Conservation (phyloP, 35 echinoderm and acorn worm genomes). For the Heliocidaris erythrogramma region DNA sequence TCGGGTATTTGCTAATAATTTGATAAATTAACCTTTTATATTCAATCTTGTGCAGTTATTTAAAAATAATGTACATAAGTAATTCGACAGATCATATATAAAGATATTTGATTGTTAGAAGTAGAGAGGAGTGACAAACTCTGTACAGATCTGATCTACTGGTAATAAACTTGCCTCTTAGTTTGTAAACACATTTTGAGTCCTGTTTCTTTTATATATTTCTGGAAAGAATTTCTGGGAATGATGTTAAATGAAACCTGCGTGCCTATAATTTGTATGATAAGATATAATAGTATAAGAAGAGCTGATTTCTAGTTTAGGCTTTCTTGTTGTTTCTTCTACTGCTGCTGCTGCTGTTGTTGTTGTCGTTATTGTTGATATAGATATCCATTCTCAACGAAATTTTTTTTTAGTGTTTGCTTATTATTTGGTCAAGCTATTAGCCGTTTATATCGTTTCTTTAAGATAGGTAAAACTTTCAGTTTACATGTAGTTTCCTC, state of each 20-base stretch:
- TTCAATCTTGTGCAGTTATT: neutral
- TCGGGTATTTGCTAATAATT: neutral
- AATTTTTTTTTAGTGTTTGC: neutral
- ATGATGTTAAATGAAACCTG: no score
- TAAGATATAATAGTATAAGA: neutral
- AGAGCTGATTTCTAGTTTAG: neutral
- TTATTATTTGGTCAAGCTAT: neutral
- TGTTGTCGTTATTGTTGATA: neutral
- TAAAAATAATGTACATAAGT: neutral
- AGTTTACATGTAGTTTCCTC: neutral
- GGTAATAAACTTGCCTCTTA: conserved; percentile 10
- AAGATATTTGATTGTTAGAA: neutral
- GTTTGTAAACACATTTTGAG: neutral
- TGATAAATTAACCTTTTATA: neutral
- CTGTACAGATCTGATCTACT: neutral
- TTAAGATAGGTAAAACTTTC: conserved; percentile 5
- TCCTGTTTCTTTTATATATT: neutral
- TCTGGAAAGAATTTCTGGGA: neutral
- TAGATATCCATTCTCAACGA: no score
- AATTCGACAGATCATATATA: neutral
- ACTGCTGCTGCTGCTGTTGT: neutral
- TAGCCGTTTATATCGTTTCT: neutral
- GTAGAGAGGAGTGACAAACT: neutral
- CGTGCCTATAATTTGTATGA: no score
- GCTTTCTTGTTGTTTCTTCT: neutral